phyloP scores from a whole-genome alignment of 2,113 vertebrate species.

The Poeciliopsis prolifica region DNA sequence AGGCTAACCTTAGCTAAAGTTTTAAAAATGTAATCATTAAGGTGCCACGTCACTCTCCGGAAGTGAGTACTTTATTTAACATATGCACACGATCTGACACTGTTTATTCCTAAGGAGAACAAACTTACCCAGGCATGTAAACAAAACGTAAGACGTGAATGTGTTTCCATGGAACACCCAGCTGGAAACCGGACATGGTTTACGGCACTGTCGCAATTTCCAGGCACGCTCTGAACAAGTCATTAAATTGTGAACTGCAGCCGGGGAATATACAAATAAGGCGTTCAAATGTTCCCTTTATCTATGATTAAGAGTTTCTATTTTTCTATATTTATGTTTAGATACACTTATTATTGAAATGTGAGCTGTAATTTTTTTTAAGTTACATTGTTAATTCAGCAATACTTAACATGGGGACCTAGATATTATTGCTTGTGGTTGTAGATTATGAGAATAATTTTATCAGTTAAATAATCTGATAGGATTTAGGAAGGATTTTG shows the following conservation, averaged over 20 bases:
- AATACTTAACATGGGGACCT: too few relatives aligned
- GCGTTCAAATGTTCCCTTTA: not conserved
- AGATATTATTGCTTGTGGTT: too few relatives aligned
- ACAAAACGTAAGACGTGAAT: constrained; percentile 30
- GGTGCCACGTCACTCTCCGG: not conserved
- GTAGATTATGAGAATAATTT: too few relatives aligned
- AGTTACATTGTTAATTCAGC: not conserved
- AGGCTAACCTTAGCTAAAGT: constrained; percentile 36
- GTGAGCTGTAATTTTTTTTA: not conserved
- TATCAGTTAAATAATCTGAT: too few relatives aligned
- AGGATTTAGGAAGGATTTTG: too few relatives aligned
- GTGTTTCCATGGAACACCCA: constrained; percentile 63
- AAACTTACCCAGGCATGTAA: constrained; percentile 77
- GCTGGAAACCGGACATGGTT: not conserved
- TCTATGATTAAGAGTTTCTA: not conserved
- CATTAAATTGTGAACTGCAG: not conserved
- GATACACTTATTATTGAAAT: not conserved
- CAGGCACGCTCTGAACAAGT: not conserved
- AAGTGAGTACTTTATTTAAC: not conserved
- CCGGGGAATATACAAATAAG: not conserved
- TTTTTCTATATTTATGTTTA: not conserved
- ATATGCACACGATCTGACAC: not conserved
- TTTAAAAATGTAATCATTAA: not conserved
- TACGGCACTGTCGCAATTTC: constrained; percentile 63
- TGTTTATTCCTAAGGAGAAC: not conserved